These are phyloP conservation scores for Onychomys leucogaster DNA, from an alignment of 2,797 vertebrate genomes.

Conservation along the genomic window DNA sequence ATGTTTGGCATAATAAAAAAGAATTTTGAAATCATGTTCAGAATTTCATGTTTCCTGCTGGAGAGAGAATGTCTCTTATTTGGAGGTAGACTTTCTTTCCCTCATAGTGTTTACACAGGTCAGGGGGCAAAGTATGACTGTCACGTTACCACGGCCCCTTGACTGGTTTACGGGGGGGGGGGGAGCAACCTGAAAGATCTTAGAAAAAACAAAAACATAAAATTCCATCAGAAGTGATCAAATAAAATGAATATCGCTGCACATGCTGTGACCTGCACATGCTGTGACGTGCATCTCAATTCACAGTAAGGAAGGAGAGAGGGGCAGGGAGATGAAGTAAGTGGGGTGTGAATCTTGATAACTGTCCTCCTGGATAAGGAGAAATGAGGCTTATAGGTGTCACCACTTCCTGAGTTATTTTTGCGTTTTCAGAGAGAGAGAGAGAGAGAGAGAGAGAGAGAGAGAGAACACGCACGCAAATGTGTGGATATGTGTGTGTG, in stretches of 20 bases:
- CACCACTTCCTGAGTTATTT: conserved; percentile 46
- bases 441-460: neutral
- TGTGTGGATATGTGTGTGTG: too few relatives aligned
- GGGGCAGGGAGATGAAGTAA: neutral
- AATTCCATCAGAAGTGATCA: neutral
- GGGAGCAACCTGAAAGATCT: neutral
- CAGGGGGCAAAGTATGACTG: neutral
- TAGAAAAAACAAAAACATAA: conserved; percentile 1
- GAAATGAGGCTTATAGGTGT: neutral
- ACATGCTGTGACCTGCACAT: neutral
- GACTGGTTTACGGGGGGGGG: neutral
- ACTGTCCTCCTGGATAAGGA: neutral
- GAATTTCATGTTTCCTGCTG: conserved; percentile 77
- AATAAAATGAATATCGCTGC: neutral
- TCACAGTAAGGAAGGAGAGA: neutral
- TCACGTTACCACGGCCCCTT: neutral
- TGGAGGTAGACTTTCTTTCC: neutral
- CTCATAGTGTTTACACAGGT: neutral
- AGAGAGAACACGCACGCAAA: too few relatives aligned
- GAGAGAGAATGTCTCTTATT: conserved; percentile 64
- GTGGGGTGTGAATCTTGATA: neutral
- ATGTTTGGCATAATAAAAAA: conserved; percentile 27
- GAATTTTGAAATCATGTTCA: conserved; percentile 67
- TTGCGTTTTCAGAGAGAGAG: neutral
- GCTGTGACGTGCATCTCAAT: neutral